Evolutionary conservation across 2,113 vertebrate species (phyloP).

Genomic region (Nycticorax nycticorax): DNA sequence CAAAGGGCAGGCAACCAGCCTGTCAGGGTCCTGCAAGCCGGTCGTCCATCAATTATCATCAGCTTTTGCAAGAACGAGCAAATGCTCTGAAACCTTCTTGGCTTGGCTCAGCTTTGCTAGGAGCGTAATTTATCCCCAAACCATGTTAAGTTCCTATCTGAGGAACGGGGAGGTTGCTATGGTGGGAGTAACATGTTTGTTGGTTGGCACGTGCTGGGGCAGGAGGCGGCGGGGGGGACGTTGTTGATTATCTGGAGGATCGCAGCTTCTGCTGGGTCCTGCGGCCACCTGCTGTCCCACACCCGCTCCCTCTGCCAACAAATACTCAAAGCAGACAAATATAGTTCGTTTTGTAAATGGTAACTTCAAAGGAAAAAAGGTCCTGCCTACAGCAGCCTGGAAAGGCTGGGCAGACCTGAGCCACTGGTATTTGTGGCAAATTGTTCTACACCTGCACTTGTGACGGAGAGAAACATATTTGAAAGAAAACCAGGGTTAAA

Average conservation of each 20-base stretch:
- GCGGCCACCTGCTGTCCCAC: constrained; percentile 3
- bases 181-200: constrained; percentile 44
- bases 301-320: background rate
- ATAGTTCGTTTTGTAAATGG: background rate
- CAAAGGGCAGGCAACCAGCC: constrained; percentile 92
- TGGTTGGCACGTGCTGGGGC: background rate
- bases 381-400: background rate
- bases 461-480: background rate
- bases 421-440: background rate
- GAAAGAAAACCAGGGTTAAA: background rate
- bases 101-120: constrained; percentile 73
- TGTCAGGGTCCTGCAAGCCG: constrained; percentile 83
- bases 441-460: background rate
- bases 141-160: constrained; percentile 40
- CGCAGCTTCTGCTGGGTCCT: constrained; percentile 43
- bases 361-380: background rate
- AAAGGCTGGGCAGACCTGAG: background rate
- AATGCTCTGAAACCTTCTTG: constrained; percentile 79
- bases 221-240: background rate
- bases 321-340: background rate
- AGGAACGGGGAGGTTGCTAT: constrained; percentile 48
- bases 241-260: constrained; percentile 23
- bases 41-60: constrained; percentile 98
- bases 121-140: constrained; percentile 59
- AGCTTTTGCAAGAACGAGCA: constrained; percentile 81